Percentiles rank a stretch among this genome's conserved stretches.
These are phyloP conservation scores for Hybognathus amarus DNA, from an alignment of 2,797 vertebrate genomes.

Conservation along the genomic window DNA sequence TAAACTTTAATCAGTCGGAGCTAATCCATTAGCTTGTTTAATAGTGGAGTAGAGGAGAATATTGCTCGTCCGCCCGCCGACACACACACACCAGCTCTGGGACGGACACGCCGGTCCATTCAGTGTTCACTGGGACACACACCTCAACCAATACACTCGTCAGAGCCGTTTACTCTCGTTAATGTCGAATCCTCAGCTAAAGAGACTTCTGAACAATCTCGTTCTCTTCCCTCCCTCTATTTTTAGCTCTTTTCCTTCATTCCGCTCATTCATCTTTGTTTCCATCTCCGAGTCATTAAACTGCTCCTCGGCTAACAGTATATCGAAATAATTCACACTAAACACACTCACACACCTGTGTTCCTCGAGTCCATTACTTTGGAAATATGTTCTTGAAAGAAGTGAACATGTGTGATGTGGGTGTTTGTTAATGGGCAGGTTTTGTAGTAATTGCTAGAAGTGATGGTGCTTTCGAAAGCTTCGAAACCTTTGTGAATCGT, in stretches of 20 bases:
- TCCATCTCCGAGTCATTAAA: conserved; percentile 48
- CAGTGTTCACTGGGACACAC: conserved; percentile 48
- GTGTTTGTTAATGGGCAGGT: neutral
- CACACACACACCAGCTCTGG: conserved; percentile 9
- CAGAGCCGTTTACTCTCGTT: conserved; percentile 45
- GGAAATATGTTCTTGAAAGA: neutral
- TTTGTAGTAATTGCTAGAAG: neutral
- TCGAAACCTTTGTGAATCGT: neutral
- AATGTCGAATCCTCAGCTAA: conserved; percentile 27
- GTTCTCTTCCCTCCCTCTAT: conserved; percentile 36
- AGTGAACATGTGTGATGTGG: too few species aligned
- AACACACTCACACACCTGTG: conserved; percentile 48
- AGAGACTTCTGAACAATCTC: conserved; percentile 40
- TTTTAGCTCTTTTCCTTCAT: conserved; percentile 41
- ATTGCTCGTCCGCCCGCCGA: conserved; percentile 22
- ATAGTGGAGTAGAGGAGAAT: conserved; percentile 43
- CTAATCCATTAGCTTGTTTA: conserved; percentile 60
- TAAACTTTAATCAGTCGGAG: conserved; percentile 72
- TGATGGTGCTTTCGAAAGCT: neutral
- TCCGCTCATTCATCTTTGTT: conserved; percentile 17
- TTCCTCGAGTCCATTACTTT: neutral
- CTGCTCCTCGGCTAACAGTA: conserved; percentile 36
- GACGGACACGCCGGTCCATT: conserved; percentile 38
- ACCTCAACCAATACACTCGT: conserved; percentile 34
- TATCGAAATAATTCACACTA: conserved; percentile 42